These are phyloP conservation scores for Rhynchomys soricoides DNA, from an alignment of 2,113 vertebrate genomes.

Conservation along the genomic window DNA sequence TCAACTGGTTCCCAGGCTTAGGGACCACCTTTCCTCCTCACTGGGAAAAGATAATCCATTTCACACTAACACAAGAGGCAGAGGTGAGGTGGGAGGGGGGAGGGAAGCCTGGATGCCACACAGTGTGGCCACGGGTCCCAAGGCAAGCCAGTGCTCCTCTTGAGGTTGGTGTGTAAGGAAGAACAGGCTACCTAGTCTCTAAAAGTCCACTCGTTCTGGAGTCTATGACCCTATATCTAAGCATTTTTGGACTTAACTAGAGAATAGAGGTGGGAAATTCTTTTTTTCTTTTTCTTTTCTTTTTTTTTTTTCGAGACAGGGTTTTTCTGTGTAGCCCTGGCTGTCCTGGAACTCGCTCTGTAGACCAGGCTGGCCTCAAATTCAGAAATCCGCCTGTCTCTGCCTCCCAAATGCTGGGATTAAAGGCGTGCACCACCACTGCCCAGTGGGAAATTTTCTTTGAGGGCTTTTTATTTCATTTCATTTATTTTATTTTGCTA, in stretches of 20 bases:
- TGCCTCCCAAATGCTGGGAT: no score
- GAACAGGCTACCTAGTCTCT: background rate
- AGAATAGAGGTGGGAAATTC: background rate
- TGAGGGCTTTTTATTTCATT: background rate
- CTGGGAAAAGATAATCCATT: slow-evolving; percentile 19
- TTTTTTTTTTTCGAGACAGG: no score
- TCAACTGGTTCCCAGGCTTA: slow-evolving; percentile 74
- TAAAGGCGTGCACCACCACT: no score
- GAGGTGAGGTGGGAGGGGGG: background rate
- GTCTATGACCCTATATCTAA: background rate
- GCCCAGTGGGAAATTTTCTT: no score
- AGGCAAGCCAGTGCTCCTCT: background rate
- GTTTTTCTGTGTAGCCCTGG: no score
- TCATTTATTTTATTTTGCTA: background rate
- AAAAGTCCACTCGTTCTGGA: background rate
- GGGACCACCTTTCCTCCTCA: slow-evolving; percentile 33
- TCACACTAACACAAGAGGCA: background rate
- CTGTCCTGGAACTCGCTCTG: no score
- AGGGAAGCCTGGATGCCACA: background rate
- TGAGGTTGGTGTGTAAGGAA: background rate
- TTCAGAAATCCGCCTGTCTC: no score
- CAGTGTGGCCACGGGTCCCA: background rate
- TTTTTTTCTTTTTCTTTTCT: no score
- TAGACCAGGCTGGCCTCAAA: no score
- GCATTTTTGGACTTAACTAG: background rate